Evolutionary conservation across 2,797 vertebrate species (phyloP).

Genomic region (Myiothlypis chrysogaster): DNA sequence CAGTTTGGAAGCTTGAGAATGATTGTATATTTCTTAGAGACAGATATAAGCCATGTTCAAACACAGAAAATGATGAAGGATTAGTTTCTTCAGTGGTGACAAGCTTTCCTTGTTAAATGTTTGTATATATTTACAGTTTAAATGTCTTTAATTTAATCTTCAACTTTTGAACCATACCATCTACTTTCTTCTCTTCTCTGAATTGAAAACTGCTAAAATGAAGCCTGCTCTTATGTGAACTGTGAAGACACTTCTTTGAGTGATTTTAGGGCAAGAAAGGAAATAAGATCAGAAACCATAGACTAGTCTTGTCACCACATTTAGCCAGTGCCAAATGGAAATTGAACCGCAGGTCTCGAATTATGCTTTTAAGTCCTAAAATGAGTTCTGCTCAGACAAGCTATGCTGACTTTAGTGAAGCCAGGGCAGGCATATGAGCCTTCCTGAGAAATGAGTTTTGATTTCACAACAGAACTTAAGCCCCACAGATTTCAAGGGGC

Average conservation of each 20-base stretch:
- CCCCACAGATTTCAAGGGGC: not conserved
- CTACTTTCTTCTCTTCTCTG: not conserved
- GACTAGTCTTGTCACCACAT: not conserved
- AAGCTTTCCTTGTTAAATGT: not conserved
- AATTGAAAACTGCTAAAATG: not conserved
- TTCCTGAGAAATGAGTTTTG: not conserved
- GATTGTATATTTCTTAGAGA: not conserved
- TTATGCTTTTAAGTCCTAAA: slow-evolving; percentile 14
- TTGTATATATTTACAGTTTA: not conserved
- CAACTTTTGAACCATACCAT: not conserved
- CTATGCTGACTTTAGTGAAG: not conserved
- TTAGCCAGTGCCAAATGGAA: not conserved
- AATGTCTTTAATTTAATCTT: not conserved
- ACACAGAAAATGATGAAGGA: not conserved
- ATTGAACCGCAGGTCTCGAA: not conserved
- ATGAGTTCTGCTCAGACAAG: not conserved
- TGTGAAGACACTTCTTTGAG: not conserved
- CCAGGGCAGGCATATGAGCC: not conserved
- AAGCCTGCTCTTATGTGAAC: not conserved
- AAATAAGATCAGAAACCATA: slow-evolving; percentile 9
- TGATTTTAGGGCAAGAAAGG: not conserved
- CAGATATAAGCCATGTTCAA: not conserved
- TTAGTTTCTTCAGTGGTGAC: not conserved
- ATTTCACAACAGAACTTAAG: slow-evolving; percentile 1
- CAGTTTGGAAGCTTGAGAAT: not conserved